Conservation (phyloP, 2,113 vertebrate genomes). For the Ciconia stormi region DNA sequence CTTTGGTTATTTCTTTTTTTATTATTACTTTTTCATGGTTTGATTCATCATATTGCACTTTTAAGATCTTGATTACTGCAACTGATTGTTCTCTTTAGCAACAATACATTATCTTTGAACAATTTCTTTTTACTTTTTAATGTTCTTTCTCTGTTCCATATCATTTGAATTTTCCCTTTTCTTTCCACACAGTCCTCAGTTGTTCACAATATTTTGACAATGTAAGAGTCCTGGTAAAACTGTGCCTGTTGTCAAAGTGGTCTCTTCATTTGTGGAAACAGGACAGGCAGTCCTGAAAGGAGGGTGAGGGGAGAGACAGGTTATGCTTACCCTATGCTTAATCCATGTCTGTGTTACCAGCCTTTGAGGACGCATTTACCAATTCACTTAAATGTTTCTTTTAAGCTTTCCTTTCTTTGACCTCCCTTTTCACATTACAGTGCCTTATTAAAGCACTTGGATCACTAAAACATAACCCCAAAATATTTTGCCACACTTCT, state of each 20-base stretch:
- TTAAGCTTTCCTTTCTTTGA: neutral
- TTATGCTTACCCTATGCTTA: neutral
- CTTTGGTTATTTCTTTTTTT: neutral
- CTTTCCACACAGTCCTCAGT: neutral
- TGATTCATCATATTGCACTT: neutral
- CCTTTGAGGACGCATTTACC: neutral
- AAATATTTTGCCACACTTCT: neutral
- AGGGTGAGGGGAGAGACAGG: neutral
- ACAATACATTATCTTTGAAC: neutral
- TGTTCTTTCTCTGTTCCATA: neutral
- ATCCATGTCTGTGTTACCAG: neutral
- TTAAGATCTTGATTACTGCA: neutral
- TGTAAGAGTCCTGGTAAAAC: neutral
- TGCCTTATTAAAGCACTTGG: neutral
- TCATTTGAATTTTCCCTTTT: neutral
- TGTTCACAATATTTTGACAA: neutral
- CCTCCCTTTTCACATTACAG: neutral
- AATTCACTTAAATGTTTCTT: neutral
- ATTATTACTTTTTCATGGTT: neutral
- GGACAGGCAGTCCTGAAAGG: neutral
- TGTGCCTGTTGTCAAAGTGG: neutral
- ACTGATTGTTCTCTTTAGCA: neutral
- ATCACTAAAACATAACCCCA: neutral
- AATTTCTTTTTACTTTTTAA: neutral
- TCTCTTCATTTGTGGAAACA: neutral